These are phyloP conservation scores for Aricia agestis DNA, from an alignment of 1,140 invertebrate genomes.

Conservation along the genomic window DNA sequence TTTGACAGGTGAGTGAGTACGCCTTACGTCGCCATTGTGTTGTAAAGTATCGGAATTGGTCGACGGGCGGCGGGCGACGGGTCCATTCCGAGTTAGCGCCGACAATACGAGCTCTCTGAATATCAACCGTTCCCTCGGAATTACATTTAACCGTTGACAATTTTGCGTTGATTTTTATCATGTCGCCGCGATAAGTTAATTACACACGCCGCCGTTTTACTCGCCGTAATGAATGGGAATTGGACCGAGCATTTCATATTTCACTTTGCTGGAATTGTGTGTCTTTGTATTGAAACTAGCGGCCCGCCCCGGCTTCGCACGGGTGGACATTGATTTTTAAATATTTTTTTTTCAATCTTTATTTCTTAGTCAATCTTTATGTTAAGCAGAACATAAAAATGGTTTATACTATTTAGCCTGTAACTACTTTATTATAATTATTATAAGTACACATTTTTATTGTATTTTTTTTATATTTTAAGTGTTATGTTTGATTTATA, in stretches of 20 bases:
- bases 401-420: no score
- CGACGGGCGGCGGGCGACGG: slow-evolving; percentile 34
- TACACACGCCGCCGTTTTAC: slow-evolving; percentile 32
- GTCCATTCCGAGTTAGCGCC: slow-evolving; percentile 63
- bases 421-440: no score
- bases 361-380: no score
- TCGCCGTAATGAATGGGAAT: slow-evolving; percentile 28
- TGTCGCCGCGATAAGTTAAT: slow-evolving; percentile 53
- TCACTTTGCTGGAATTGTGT: neutral
- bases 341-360: no score
- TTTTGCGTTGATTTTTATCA: slow-evolving; percentile 47
- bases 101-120: slow-evolving; percentile 63
- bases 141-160: slow-evolving; percentile 52
- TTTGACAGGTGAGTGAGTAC: slow-evolving; percentile 71
- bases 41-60: slow-evolving; percentile 73
- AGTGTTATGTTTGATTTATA: no score
- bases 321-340: no score
- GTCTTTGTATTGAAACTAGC: neutral
- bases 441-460: no score
- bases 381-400: no score
- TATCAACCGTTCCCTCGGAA: slow-evolving; percentile 64
- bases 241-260: slow-evolving; percentile 17
- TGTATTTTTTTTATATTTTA: no score
- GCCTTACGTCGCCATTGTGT: slow-evolving; percentile 71
- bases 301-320: no score